A percentile compares a stretch with the other conserved stretches of the same genome.
phyloP scores from a whole-genome alignment of 2,113 vertebrate species.

The Gymnarchus niloticus region DNA sequence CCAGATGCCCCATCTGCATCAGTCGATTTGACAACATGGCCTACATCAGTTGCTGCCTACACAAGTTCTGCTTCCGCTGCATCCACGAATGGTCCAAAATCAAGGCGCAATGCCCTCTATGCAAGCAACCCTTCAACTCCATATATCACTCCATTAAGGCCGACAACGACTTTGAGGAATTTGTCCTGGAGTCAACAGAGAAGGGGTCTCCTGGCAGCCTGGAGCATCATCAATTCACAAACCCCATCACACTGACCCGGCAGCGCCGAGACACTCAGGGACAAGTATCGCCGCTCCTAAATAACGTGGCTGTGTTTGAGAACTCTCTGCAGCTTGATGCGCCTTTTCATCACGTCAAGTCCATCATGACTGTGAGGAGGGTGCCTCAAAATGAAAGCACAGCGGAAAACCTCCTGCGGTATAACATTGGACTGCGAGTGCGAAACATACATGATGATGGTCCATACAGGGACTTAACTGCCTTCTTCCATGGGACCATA shows the following conservation, averaged over 20 bases:
- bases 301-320: slow-evolving; percentile 65
- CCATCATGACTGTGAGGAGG: slow-evolving; percentile 55
- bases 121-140: slow-evolving; percentile 89
- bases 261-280: too few relatives aligned
- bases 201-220: slow-evolving; percentile 37
- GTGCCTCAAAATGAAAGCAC: slow-evolving; percentile 55
- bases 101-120: slow-evolving; percentile 93
- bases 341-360: slow-evolving; percentile 61
- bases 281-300: slow-evolving; percentile 56
- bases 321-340: slow-evolving; percentile 43
- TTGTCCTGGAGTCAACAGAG: slow-evolving; percentile 69
- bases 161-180: slow-evolving; percentile 85
- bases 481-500: slow-evolving; percentile 74
- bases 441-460: slow-evolving; percentile 66
- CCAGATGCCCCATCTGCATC: slow-evolving; percentile 94
- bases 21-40: slow-evolving; percentile 88
- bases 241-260: slow-evolving; percentile 33
- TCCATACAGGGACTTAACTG: slow-evolving; percentile 71
- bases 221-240: not conserved
- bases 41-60: slow-evolving; percentile 80
- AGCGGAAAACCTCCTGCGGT: slow-evolving; percentile 57
- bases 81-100: slow-evolving; percentile 96
- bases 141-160: slow-evolving; percentile 90
- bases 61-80: slow-evolving; percentile 92
- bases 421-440: slow-evolving; percentile 68